Evolutionary conservation across 2,888 invertebrate species (phyloP).

Genomic region (Pheosia tremula): DNA sequence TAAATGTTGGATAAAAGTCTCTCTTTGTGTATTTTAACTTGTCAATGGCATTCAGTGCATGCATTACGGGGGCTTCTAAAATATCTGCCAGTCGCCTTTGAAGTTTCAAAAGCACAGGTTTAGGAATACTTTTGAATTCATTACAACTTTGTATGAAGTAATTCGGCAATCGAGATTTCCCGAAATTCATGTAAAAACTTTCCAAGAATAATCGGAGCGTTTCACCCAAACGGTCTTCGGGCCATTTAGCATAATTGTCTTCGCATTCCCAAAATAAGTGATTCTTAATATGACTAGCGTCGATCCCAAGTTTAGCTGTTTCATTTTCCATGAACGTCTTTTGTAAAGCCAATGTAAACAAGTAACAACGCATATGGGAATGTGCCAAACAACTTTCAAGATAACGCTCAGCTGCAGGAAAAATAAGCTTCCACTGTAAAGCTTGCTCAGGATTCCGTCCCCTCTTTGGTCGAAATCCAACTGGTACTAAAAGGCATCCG

Average conservation of each 20-base stretch:
- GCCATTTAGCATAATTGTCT: slow-evolving; percentile 88
- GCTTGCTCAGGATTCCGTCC: slow-evolving; percentile 85
- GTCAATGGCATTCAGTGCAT: slow-evolving; percentile 87
- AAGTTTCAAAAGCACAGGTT: slow-evolving; percentile 85
- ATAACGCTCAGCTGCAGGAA: slow-evolving; percentile 90
- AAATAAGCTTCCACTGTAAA: slow-evolving; percentile 91
- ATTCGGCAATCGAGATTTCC: slow-evolving; percentile 86
- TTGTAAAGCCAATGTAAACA: slow-evolving; percentile 88
- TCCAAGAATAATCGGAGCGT: slow-evolving; percentile 86
- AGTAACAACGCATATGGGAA: slow-evolving; percentile 88
- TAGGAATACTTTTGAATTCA: slow-evolving; percentile 88
- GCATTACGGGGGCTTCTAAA: slow-evolving; percentile 88
- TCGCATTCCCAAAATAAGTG: slow-evolving; percentile 92
- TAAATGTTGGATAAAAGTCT: slow-evolving; percentile 87
- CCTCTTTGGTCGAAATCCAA: slow-evolving; percentile 87
- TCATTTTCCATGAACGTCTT: slow-evolving; percentile 89
- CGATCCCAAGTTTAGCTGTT: slow-evolving; percentile 86
- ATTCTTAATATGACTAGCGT: slow-evolving; percentile 89
- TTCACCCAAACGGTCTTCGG: slow-evolving; percentile 89
- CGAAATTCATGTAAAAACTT: slow-evolving; percentile 86
- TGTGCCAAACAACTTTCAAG: slow-evolving; percentile 89
- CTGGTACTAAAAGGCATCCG: slow-evolving; percentile 89
- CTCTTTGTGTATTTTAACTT: slow-evolving; percentile 86
- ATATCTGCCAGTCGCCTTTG: slow-evolving; percentile 88
- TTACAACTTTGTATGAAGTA: slow-evolving; percentile 91